phyloP scores from a whole-genome alignment of 2,113 vertebrate species.

The Budorcas taxicolor region DNA sequence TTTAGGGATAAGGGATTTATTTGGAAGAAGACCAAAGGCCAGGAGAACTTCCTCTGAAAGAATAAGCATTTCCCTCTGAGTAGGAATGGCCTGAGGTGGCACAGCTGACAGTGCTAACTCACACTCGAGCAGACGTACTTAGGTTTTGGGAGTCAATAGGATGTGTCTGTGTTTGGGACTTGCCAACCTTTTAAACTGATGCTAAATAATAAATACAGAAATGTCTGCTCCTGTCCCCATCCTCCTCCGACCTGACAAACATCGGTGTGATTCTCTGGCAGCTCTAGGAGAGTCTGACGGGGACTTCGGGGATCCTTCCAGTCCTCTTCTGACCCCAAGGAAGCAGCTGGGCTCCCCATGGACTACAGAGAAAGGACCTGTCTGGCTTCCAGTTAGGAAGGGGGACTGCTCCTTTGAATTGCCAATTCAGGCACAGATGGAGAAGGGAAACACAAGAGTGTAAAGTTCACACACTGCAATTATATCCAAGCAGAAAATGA shows the following conservation, averaged over 20 bases:
- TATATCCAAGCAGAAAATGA: slow-evolving; percentile 3
- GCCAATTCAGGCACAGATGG: neutral
- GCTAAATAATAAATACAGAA: neutral
- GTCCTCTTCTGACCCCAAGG: neutral
- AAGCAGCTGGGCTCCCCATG: neutral
- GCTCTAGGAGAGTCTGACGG: neutral
- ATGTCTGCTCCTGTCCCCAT: neutral
- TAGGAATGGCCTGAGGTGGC: neutral
- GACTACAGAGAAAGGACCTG: neutral
- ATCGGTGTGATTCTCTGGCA: too few species aligned
- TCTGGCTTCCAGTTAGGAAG: neutral
- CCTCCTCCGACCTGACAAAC: neutral
- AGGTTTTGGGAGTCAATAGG: neutral
- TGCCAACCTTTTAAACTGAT: neutral
- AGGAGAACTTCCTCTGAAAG: neutral
- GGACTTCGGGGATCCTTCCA: neutral
- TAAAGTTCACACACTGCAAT: neutral
- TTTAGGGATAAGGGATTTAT: neutral
- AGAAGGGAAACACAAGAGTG: neutral
- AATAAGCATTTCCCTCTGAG: neutral
- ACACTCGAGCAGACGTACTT: neutral
- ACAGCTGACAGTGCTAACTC: neutral
- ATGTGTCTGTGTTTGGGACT: neutral
- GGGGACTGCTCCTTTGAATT: neutral
- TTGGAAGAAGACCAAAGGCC: neutral